Base-by-base conservation (phyloP, 2,888 invertebrate species). In the Ophion ellenae region DNA sequence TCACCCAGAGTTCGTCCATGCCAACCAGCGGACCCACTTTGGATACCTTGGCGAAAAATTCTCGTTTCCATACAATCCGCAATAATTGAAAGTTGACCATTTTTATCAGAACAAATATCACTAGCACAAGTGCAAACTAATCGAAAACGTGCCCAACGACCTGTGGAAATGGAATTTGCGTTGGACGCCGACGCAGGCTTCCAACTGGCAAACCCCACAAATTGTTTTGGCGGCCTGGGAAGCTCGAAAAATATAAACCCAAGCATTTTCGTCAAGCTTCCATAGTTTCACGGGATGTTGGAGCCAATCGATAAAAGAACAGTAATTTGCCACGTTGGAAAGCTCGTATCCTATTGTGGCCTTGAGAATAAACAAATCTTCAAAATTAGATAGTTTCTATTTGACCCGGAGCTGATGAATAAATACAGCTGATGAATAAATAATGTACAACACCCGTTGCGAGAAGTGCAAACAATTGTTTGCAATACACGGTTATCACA, bases 171-270 rank as follows among this genome's bases (percentile, higher is more conserved):
- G 83, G 84, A 84, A 89, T 87, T 88, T 88, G 85, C 79, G 67
- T 85, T 84, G 61, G 76, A 80, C 84, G 90, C 89, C 89, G 89
- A 89, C 87, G 87, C 88, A 90, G 89, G 89, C 90, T 81, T 3
- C 47, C 87, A 88, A 45, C 24, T 32, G 67, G 74, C 28, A 63
- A 61, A 32, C 17, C 17, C 57, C 36, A 45, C 64, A 40, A 66
- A 24, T 61, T 28, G 45, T 36, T 71, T 71, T 3, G 14, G 20
- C 11, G 10, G 45, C 69, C 28, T 61, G 45, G 17, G 78, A 69
- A 64, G 20, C 71, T 57, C 80, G 70, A 80, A 84, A 80, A 80
- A 80, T 76, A 32, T 71, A 63, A 70, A 64, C 57, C n/a, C 7
- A 36, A 24, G n/a, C 45, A 57, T 40, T 57, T 24, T 53, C 24